Evolutionary conservation across 2,113 vertebrate genomes (phyloP), one percentile per base, ranked within the genome.

Genomic region (Scalopus aquaticus): DNA sequence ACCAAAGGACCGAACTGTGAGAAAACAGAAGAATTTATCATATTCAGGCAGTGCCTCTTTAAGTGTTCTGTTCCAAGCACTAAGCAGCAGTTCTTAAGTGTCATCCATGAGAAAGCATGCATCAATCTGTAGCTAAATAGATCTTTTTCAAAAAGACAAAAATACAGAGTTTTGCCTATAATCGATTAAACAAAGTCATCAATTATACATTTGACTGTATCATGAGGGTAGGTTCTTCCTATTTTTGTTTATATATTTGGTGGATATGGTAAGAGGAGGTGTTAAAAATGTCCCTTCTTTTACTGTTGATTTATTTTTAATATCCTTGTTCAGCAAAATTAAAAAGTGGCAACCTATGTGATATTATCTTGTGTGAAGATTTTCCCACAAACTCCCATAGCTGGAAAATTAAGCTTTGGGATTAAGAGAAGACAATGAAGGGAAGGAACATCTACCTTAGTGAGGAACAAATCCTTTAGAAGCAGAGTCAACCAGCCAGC

Each of bases 1-100:
- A 49, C 99, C 99, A 78, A 99, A 99, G 51, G 99, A 99, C 80
- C 99, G 99, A 97, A 99, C 99, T 98, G 97, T 74, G 22, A 90
- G 70, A 95, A 72, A 91, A 96, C 0, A 73, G 42, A 49, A 6
- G 46, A 73, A 20, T 56, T 20, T 56, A 56, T 56, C 54, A 72
- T 4, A 69, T 70, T 88, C 26, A 94, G 10, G 49, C 22, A 82
- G 24, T 26, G 1, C 5, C 12, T 85, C 49, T 78, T 73, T n/a
- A 77, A 86, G 51, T 44, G 46, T 89, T 92, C 11, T 44, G 42
- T 89, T 90, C 15, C 37, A 70, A 93, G 46, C 44, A 94, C 32
- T 35, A 89, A 93, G 32, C 13, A 93, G 64, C 69, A 90, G 44
- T 87, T 93, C 76, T 85, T 44, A 85, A 80, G 51, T 74, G 82